Base-by-base conservation (phyloP, 2,113 vertebrate species). In the Ahaetulla prasina region DNA sequence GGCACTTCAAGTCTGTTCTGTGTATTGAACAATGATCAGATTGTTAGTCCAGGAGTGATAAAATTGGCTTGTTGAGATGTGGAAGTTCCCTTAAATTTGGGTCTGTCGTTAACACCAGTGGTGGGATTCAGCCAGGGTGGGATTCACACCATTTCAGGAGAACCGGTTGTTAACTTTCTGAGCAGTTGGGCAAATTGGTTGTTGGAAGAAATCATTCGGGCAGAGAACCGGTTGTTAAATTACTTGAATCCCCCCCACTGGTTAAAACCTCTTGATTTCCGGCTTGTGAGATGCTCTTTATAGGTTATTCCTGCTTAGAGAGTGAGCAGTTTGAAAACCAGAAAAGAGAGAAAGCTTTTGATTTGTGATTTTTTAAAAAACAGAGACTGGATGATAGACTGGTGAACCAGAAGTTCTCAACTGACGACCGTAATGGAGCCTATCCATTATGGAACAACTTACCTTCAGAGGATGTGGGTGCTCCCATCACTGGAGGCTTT, bases 271-370 rank as follows among this genome's bases (percentile, higher is more conserved):
- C 95, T 91, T 91, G 92, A 87, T 39, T 94, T 95, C 92, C 53
- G 92, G 92, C 23, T n/a, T 35, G 2, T 18, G 1, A 2, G 22
- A 95, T 35, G 95, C 91, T 84, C 94, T 92, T 95, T 95, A 94
- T 94, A 94, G 94, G 94, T 35, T 93, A 91, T 0, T 22, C 93
- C 95, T 97, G 96, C 94, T 95, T 94, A 57, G 68, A 30, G 95
- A 94, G 93, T 94, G 94, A 92, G 57, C 4, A 35, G 45, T 63
- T 90, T 50, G 4, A 49, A 63, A 63, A 49, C 49, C 95, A 95
- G 90, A 93, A 91, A 93, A 47, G 94, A 92, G n/a, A 91, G 14
- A 3, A 8, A 35, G 39, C 68, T 74, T 39, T 74, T 3, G 68
- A 35, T 39, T 39, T 20, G 68, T 39, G 68, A 20, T 74, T 35